A percentile compares a stretch with the other conserved stretches of the same genome.
Conservation (phyloP, 37 sponge, comb jelly and placozoan genomes). For the Geodia barretti region DNA sequence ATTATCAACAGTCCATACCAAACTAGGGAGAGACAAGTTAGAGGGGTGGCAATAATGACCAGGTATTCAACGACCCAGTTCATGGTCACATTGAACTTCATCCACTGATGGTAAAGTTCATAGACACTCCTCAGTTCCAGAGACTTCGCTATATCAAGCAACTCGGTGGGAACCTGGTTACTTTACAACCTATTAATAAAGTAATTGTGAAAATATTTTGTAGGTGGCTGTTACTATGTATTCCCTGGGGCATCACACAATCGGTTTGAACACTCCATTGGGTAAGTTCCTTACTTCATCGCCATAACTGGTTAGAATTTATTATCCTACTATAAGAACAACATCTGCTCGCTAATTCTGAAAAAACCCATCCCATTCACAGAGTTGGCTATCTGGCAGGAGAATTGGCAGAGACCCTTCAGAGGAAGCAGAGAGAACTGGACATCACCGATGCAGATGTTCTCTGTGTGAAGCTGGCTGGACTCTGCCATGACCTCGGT, state of each 20-base stretch:
- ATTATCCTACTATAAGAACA: too few species aligned
- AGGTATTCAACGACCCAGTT: constrained; percentile 97
- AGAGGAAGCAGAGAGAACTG: constrained; percentile 81
- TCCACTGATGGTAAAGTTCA: constrained; percentile 83
- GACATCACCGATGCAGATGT: constrained; percentile 84
- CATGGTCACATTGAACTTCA: constrained; percentile 98
- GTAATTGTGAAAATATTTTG: too few species aligned
- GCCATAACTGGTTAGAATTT: too few species aligned
- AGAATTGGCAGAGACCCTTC: constrained; percentile 75
- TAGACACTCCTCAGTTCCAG: constrained; percentile 99
- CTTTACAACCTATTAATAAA: too few species aligned
- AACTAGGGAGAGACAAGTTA: constrained; percentile 43
- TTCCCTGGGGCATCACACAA: constrained; percentile 95
- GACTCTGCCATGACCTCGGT: constrained; percentile 94
- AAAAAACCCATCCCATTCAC: too few species aligned
- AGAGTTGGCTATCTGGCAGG: constrained; percentile 93
- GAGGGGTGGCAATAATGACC: too few species aligned
- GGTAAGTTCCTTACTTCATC: too few species aligned
- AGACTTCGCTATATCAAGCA: constrained; percentile 93
- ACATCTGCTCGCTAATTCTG: too few species aligned
- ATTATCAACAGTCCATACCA: constrained; percentile 83
- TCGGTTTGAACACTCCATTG: constrained; percentile 96
- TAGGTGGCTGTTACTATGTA: constrained; percentile 85
- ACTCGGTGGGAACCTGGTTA: constrained; percentile 45
- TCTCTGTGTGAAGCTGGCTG: constrained; percentile 94